phyloP scores from a whole-genome alignment of 1,140 invertebrate genomes.

The Papilio xuthus region DNA sequence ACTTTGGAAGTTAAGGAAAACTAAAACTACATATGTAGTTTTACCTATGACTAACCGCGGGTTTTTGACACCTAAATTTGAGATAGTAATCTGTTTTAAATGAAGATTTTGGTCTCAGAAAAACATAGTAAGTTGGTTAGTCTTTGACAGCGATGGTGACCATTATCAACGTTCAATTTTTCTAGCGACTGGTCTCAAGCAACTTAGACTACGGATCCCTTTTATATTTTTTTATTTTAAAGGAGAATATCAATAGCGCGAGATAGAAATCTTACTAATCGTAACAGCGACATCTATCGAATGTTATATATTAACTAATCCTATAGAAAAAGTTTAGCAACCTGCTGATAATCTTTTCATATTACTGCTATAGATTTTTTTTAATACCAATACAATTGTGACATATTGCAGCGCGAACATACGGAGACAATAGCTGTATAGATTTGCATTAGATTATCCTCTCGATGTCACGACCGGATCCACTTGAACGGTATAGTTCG shows the following conservation, averaged over 20 bases:
- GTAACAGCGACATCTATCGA: constrained; percentile 6
- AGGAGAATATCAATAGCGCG: background rate
- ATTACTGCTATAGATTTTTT: background rate
- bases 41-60: too few species aligned
- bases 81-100: too few species aligned
- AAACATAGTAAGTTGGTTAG: too few species aligned
- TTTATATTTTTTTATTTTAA: too few species aligned
- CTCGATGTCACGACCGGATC: constrained; percentile 33
- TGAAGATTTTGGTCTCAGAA: too few species aligned
- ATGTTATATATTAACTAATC: background rate
- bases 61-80: too few species aligned
- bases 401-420: background rate
- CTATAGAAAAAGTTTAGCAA: background rate
- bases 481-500: constrained; percentile 2
- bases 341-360: background rate
- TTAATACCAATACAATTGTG: background rate
- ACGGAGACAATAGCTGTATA: constrained; percentile 35
- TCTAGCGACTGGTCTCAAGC: too few species aligned
- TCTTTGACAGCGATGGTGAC: too few species aligned
- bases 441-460: constrained; percentile 37
- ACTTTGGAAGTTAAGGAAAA: background rate
- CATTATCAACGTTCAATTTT: too few species aligned
- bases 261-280: background rate
- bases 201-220: too few species aligned
- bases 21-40: background rate